These are phyloP conservation scores for Rhinolophus ferrumequinum DNA, from an alignment of 2,113 vertebrate species.

Conservation along the genomic window DNA sequence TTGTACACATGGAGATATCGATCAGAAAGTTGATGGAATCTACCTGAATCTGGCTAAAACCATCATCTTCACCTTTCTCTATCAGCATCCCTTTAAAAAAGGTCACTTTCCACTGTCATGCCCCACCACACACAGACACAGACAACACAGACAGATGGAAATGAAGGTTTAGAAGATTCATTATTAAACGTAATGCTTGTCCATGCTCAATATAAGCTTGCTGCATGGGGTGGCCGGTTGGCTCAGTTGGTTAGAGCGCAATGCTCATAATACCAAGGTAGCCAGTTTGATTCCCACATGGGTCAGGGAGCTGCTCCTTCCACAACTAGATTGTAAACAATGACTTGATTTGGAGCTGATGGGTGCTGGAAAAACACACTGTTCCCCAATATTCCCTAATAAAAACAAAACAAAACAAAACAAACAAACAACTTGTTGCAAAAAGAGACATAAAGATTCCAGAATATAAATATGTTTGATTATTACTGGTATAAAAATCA, in stretches of 20 bases:
- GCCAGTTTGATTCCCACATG: no score
- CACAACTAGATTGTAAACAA: no score
- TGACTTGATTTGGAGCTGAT: no score
- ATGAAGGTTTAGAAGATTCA: not conserved
- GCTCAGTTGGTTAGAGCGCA: no score
- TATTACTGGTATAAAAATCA: slow-evolving; percentile 47
- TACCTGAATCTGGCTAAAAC: not conserved
- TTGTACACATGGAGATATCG: not conserved
- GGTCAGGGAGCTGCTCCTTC: no score
- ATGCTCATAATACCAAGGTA: no score
- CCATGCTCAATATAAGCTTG: not conserved
- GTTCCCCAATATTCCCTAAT: no score
- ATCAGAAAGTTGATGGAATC: not conserved
- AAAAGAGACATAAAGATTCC: not conserved
- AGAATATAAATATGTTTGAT: slow-evolving; percentile 34
- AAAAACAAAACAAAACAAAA: no score
- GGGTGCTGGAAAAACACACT: no score
- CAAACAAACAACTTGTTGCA: not conserved
- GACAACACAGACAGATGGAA: not conserved
- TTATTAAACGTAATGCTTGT: not conserved
- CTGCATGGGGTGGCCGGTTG: no score
- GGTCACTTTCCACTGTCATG: not conserved
- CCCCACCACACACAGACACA: not conserved
- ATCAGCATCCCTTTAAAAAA: not conserved
- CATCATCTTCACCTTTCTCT: not conserved